Base-by-base conservation (phyloP, 2,888 invertebrate genomes). In the Zele albiditarsus region DNA sequence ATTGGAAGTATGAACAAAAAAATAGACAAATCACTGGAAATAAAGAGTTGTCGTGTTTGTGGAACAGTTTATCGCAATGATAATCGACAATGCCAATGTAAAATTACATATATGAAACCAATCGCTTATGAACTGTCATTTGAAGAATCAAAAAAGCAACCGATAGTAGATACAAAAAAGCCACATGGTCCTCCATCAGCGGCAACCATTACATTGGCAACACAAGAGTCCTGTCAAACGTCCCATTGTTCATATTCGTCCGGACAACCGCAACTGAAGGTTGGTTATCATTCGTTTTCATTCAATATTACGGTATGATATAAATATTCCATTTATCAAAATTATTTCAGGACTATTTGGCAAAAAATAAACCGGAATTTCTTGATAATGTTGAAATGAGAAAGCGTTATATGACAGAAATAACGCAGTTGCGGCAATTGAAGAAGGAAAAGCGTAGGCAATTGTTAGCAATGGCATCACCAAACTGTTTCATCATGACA, bases 351-450 rank as follows among this genome's bases (percentile, higher is more conserved):
- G 94, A 95, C 75, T 94, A 94, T 85, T 91, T 96, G 82, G 91
- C 92, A 80, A 91, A 88, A 78, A 94, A 94, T 81, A 92, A 93
- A 42, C 96, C 96, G 0, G 92, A 93, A 77, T 96, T 95, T 87
- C 90, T 94, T 38, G 88, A 90, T 63, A 90, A 91, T 66, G 92
- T 93, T 0, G 92, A 92, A 81, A 88, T 89, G 70, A 89, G 93
- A 75, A 87, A 91, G 73, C 89, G 90, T 65, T 90, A 90, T 77
- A 84, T 92, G 80, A 86, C 88, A 1, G 90, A 91, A 78, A 86
- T 91, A 76, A 89, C 90, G 20, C 87, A 89, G 66, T 82, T 91
- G 77, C 86, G 91, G 60, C 89, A 90, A 80, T 76, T 90, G 79
- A 85, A 91, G 78, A 88, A 90, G 77, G 85, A 90, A 80, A 89